Percentiles rank a stretch among this genome's conserved stretches.
Evolutionary conservation across 1,140 invertebrate genomes (phyloP).

Genomic region (Drosophila rhopaloa): DNA sequence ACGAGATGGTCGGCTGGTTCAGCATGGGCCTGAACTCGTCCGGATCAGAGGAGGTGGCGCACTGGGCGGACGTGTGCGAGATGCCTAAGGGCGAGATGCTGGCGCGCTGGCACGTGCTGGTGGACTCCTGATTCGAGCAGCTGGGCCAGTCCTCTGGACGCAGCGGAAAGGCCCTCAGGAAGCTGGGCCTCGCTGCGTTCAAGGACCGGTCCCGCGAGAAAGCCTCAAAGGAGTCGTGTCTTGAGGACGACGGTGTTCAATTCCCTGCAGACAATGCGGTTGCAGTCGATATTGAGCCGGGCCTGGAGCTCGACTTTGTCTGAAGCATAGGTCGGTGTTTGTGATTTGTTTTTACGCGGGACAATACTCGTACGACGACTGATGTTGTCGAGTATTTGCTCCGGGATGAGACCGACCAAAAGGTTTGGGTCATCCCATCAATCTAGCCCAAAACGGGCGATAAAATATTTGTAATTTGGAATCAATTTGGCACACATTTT

Average conservation of each 20-base stretch:
- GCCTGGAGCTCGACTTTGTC: constrained; percentile 82
- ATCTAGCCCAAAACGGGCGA: constrained; percentile 27
- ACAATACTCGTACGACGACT: constrained; percentile 13
- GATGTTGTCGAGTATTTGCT: constrained; percentile 2
- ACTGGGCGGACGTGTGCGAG: constrained; percentile 96
- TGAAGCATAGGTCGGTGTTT: constrained; percentile 47
- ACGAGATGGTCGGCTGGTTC: constrained; percentile 98
- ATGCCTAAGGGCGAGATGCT: constrained; percentile 84
- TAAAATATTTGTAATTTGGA: constrained; percentile 69
- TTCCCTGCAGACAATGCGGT: constrained; percentile 68
- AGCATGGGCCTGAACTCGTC: constrained; percentile 95
- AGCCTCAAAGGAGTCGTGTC: constrained; percentile 40
- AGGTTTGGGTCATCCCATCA: constrained; percentile 12
- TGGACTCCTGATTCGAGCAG: constrained; percentile 85
- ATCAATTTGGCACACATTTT: constrained; percentile 68
- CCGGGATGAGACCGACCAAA: constrained; percentile 10
- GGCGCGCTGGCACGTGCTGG: constrained; percentile 90
- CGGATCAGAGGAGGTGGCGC: constrained; percentile 95
- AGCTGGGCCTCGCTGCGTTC: constrained; percentile 72
- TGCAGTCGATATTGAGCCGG: constrained; percentile 81
- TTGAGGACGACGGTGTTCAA: constrained; percentile 42
- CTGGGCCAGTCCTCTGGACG: constrained; percentile 80
- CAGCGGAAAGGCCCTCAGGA: constrained; percentile 63
- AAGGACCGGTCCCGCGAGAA: constrained; percentile 80
- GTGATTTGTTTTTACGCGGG: constrained; percentile 58